Evolutionary conservation across 2,888 invertebrate species (phyloP), one percentile per base, ranked within the genome.

Genomic region (Mallateleia sp.): DNA sequence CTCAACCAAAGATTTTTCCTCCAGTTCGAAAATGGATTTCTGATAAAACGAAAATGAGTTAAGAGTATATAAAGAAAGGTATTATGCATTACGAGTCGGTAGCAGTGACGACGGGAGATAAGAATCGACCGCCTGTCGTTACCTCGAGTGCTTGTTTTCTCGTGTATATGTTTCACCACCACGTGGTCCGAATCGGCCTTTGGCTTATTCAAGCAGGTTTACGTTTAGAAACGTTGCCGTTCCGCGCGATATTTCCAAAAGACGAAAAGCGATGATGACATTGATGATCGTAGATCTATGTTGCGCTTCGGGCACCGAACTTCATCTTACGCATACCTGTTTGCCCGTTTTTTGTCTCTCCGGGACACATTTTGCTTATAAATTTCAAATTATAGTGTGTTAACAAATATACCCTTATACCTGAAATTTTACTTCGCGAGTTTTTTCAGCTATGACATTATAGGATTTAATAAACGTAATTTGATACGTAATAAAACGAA

Each of bases 41-140:
- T n/a, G 18, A 60, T 38, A 69, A 34, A 38, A 42, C 14, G 22
- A 72, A 28, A n/a, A 75, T 69, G 67, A 82, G 28, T 82, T 47
- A 42, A 22, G 20, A 79, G 67, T 54, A 28, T 25, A 45, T 66
- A 81, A 67, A 81, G 81, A 56, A 67, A 74, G 42, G 45, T 64
- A 83, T 84, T 87, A 77, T 81, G 77, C 87, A 34, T 81, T 87
- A 78, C 66, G 81, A 80, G 77, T 85, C 87, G 75, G 87, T 81
- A 84, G 87, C 87, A 72, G 60, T 66, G 87, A 84, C 87, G 81
- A 87, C 81, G 74, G 56, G 45, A 88, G 88, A 88, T 88, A 88
- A 85, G 88, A 88, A 88, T 88, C 79, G 74, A 74, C 69, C 69
- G 74, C 58, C 81, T 85, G 64, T 85, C 88, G 79, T 85, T 85